Conservation (phyloP, 2,888 invertebrate species). For the Saturnia pavonia region DNA sequence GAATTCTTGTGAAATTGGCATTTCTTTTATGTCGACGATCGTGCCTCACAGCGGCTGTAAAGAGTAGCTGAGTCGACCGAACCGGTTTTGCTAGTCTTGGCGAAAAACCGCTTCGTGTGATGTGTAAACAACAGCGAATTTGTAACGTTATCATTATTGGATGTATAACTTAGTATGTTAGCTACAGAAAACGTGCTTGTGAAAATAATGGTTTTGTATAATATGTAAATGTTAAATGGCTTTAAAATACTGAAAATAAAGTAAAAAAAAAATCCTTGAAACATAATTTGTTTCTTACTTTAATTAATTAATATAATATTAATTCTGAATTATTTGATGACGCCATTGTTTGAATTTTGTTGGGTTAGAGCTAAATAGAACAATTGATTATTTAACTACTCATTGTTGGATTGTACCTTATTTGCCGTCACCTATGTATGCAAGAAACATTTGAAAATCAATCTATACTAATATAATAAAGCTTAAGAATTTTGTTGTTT, state of each 20-base stretch:
- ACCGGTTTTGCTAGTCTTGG: slow-evolving; percentile 36
- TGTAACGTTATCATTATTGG: background rate
- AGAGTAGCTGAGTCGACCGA: slow-evolving; percentile 44
- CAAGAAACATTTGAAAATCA: background rate
- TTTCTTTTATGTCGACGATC: slow-evolving; percentile 45
- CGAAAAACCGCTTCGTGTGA: slow-evolving; percentile 33
- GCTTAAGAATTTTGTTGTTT: too few relatives aligned
- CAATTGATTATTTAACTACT: background rate
- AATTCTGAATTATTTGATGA: background rate
- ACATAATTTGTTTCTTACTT: background rate
- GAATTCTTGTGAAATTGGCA: slow-evolving; percentile 39
- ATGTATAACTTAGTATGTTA: background rate
- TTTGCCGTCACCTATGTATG: background rate
- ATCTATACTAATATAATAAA: too few relatives aligned
- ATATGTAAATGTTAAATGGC: too few relatives aligned
- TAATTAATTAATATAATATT: too few relatives aligned
- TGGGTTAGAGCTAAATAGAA: background rate
- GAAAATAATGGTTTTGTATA: background rate
- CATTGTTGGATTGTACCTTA: background rate
- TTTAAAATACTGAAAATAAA: background rate
- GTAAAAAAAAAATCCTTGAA: too few relatives aligned
- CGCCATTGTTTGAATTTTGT: background rate
- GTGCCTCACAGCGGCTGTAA: slow-evolving; percentile 41
- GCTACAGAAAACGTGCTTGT: background rate
- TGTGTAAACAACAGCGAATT: background rate